Evolutionary conservation across 2,797 vertebrate genomes (phyloP).

Genomic region (Aldrovandia affinis): DNA sequence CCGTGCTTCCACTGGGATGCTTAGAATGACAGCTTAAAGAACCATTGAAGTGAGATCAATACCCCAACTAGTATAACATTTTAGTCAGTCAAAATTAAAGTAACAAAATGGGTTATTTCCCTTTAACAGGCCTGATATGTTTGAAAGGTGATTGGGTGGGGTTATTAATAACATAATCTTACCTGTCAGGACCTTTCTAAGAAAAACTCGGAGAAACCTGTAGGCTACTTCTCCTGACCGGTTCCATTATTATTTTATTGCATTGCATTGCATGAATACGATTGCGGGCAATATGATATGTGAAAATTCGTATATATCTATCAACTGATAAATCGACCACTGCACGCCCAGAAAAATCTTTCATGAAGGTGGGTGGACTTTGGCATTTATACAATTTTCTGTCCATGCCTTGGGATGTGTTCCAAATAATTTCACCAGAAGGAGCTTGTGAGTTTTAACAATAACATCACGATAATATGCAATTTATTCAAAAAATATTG

Average conservation of each 20-base stretch:
- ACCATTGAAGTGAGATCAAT: too few relatives aligned
- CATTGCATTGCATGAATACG: background rate
- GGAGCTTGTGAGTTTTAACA: slow-evolving; percentile 50
- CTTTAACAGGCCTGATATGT: slow-evolving; percentile 6
- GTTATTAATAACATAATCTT: slow-evolving; percentile 23
- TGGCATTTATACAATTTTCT: background rate
- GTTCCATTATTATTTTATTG: background rate
- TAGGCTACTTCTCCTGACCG: background rate
- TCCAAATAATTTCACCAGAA: slow-evolving; percentile 11
- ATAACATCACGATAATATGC: slow-evolving; percentile 63
- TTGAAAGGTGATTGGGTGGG: slow-evolving; percentile 13
- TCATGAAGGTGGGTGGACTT: background rate
- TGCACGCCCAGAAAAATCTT: background rate
- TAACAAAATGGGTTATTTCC: slow-evolving; percentile 32
- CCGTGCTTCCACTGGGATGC: slow-evolving; percentile 6
- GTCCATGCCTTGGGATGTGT: slow-evolving; percentile 1
- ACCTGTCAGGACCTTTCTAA: slow-evolving; percentile 28
- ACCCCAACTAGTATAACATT: too few relatives aligned
- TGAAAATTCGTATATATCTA: background rate
- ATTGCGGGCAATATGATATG: background rate
- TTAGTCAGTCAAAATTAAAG: slow-evolving; percentile 28
- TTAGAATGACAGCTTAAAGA: slow-evolving; percentile 31
- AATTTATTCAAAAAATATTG: slow-evolving; percentile 76
- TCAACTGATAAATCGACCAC: background rate
- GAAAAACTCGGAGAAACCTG: slow-evolving; percentile 5